Conservation (phyloP, 2,113 vertebrate species). For the Tautogolabrus adspersus region DNA sequence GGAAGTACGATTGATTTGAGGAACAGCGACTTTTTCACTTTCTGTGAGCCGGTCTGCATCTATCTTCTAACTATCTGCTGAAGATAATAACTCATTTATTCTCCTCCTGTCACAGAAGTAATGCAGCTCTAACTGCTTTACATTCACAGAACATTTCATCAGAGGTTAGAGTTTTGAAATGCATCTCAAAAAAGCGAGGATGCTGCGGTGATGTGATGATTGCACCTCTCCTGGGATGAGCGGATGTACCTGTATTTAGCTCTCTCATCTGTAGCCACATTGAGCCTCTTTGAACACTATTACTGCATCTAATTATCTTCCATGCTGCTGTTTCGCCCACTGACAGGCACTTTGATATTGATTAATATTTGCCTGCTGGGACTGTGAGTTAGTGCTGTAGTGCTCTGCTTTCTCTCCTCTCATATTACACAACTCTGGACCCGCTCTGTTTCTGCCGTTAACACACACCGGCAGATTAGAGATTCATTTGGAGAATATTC, state of each 20-base stretch:
- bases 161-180: neutral
- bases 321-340: neutral
- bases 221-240: conserved; percentile 1
- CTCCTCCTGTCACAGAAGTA: too few species aligned
- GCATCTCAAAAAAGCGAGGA: neutral
- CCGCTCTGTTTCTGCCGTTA: neutral
- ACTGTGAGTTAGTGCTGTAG: neutral
- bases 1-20: conserved; percentile 27
- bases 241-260: conserved; percentile 8
- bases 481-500: too few species aligned
- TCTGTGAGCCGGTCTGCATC: neutral
- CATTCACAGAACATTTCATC: neutral
- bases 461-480: too few species aligned
- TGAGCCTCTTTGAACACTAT: conserved; percentile 27
- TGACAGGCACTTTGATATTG: conserved; percentile 23
- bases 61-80: neutral
- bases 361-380: conserved; percentile 11
- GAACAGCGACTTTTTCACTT: conserved; percentile 31
- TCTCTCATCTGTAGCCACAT: conserved; percentile 11
- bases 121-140: neutral
- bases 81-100: neutral
- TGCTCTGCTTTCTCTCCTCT: neutral
- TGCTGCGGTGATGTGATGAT: neutral
- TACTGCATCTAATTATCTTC: neutral
- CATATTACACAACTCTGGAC: neutral